phyloP scores from a whole-genome alignment of 1,140 invertebrate species.

The Rhagoletis pomonella region DNA sequence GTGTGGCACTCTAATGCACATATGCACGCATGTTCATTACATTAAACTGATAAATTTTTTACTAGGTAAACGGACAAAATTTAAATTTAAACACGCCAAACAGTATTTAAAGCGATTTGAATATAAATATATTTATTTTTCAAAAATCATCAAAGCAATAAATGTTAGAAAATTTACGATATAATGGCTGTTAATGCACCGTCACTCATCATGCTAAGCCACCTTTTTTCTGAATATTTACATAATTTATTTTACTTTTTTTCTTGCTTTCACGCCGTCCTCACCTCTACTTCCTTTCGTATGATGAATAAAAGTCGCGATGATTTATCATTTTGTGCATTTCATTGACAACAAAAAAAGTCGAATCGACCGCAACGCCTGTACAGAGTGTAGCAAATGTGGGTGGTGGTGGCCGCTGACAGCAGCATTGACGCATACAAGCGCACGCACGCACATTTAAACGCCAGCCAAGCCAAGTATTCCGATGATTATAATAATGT shows the following conservation, averaged over 20 bases:
- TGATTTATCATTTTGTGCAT: conserved; percentile 44
- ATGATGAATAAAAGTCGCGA: conserved; percentile 18
- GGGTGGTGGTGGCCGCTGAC: not conserved
- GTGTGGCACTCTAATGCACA: too few species aligned
- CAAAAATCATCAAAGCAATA: not conserved
- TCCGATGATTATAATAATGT: conserved; percentile 28
- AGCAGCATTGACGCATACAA: not conserved
- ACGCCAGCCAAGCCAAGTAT: not conserved
- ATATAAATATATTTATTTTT: not conserved
- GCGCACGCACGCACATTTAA: not conserved
- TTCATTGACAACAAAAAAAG: conserved; percentile 36
- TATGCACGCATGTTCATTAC: too few species aligned
- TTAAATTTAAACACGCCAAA: not conserved
- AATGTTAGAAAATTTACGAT: not conserved
- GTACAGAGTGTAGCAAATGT: not conserved
- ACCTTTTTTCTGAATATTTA: conserved; percentile 16
- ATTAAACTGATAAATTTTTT: not conserved
- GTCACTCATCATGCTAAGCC: conserved; percentile 12
- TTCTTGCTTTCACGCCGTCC: not conserved
- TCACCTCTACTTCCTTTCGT: not conserved
- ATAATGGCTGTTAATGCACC: not conserved
- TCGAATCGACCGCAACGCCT: not conserved
- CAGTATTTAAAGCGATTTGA: not conserved
- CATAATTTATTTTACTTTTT: not conserved
- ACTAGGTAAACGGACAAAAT: not conserved